Evolutionary conservation across 2,888 invertebrate species (phyloP), one percentile per base, ranked within the genome.

Genomic region (Leucania comma): DNA sequence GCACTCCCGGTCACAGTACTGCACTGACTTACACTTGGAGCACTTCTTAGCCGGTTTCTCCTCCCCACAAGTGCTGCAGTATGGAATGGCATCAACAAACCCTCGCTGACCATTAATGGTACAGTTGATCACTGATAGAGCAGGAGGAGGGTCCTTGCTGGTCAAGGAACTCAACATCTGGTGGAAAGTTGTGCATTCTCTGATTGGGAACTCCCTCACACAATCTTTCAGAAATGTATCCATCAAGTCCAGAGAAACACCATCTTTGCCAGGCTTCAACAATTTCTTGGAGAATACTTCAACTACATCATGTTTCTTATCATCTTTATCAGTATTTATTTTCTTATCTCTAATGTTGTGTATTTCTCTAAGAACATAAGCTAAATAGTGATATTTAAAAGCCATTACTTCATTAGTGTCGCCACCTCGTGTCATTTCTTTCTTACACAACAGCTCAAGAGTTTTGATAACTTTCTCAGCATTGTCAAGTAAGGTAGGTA

Each of bases 1-100:
- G 91, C 99, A 99, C 88, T 98, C 98, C 74, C 98, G 96, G 93
- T 99, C 98, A 94, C 99, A 99, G 91, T 99, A 99, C 90, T 98
- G 98, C 64, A 98, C 98, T 70, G 97, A 97, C 96, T 98, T 99
- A 93, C 99, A 99, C 91, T 98, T 98, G 14, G 99, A 98, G 93
- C 99, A 99, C 91, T 99, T 98, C 91, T 99, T 99, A 10, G 97
- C 97, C 0, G 99, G 98, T 83, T 98, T 98, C 86, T 98, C 98
- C 87, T 98, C 98, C 0, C 98, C 98, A 88, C 99, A 99, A 1
- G 98, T 98, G 70, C 97, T 97, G 91, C 99, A 99, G 87, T 96
- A 97, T 17, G 96, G 96, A 63, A 97, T 96, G 20, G 97, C 96
- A 74, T 97, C 96, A 85, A 97, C 96, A 91, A 98, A 98, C 0